Percentiles rank a stretch among this genome's conserved stretches.
These are phyloP conservation scores for Chelidonichthys spinosus DNA, from an alignment of 2,797 vertebrate genomes.

Conservation along the genomic window DNA sequence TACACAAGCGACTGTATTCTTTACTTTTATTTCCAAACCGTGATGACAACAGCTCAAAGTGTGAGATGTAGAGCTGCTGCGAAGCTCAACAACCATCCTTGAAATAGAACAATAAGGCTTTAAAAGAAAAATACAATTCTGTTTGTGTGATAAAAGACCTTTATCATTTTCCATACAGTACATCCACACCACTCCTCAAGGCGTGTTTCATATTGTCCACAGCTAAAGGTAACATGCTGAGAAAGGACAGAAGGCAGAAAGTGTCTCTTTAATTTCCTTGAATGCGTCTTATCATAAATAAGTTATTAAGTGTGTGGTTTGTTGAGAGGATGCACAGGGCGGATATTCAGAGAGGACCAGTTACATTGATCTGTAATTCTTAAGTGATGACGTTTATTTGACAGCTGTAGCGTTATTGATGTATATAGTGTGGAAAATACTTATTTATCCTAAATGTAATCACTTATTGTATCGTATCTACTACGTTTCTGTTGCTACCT, in stretches of 20 bases:
- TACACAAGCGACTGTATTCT: constrained; percentile 3
- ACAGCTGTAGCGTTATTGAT: constrained; percentile 27
- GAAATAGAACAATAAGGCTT: constrained; percentile 63
- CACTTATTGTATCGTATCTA: constrained; percentile 26
- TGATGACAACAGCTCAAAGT: constrained; percentile 29
- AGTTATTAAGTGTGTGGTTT: constrained; percentile 19
- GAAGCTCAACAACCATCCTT: constrained; percentile 32
- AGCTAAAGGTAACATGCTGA: constrained; percentile 59
- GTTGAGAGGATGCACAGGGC: constrained; percentile 14
- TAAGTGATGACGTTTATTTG: constrained; percentile 31
- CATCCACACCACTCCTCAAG: constrained; percentile 34
- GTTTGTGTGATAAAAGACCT: constrained; percentile 21
- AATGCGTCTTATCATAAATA: constrained; percentile 23
- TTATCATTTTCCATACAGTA: constrained; percentile 25
- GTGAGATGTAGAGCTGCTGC: constrained; percentile 27
- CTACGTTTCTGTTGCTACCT: constrained; percentile 16
- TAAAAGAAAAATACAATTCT: constrained; percentile 45
- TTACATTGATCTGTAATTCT: constrained; percentile 35
- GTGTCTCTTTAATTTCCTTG: constrained; percentile 30
- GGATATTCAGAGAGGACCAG: neutral
- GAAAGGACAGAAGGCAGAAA: constrained; percentile 50
- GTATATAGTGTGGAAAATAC: constrained; percentile 40
- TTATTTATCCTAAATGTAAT: constrained; percentile 36
- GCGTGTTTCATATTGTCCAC: constrained; percentile 45
- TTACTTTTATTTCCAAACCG: constrained; percentile 69